Percentiles rank a stretch among this genome's conserved stretches.
Evolutionary conservation across 2,797 vertebrate genomes (phyloP).

Genomic region (Trichosurus vulpecula): DNA sequence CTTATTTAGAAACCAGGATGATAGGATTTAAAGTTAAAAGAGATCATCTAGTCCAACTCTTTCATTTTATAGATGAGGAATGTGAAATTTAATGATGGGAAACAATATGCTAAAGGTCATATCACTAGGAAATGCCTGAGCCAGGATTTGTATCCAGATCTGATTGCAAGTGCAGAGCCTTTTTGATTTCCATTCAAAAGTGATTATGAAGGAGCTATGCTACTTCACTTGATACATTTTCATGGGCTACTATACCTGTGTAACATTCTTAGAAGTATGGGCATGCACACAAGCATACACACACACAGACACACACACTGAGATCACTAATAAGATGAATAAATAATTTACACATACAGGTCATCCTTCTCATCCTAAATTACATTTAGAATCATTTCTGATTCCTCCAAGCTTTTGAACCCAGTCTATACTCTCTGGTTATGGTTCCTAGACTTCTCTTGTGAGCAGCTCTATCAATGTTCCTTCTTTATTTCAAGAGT

Average conservation of each 20-base stretch:
- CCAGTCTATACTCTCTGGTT: neutral
- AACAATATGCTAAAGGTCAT: neutral
- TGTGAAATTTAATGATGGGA: neutral
- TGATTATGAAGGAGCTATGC: neutral
- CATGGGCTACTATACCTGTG: neutral
- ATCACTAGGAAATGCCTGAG: neutral
- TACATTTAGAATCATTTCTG: neutral
- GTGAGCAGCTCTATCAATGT: neutral
- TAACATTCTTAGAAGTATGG: too few relatives aligned
- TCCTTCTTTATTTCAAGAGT: neutral
- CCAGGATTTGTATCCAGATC: neutral
- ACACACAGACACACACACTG: too few relatives aligned
- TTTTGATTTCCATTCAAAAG: slow-evolving; percentile 6
- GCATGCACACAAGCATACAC: too few relatives aligned
- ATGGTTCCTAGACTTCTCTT: neutral
- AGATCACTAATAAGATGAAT: neutral
- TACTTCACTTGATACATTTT: neutral
- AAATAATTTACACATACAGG: neutral
- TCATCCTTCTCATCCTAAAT: neutral
- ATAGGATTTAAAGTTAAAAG: neutral
- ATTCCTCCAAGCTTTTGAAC: neutral
- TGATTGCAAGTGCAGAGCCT: neutral
- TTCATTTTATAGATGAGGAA: neutral
- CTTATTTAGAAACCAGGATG: neutral
- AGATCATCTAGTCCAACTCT: neutral